Conservation (phyloP, 2,797 vertebrate species). For the Acrossocheilus fasciatus region DNA sequence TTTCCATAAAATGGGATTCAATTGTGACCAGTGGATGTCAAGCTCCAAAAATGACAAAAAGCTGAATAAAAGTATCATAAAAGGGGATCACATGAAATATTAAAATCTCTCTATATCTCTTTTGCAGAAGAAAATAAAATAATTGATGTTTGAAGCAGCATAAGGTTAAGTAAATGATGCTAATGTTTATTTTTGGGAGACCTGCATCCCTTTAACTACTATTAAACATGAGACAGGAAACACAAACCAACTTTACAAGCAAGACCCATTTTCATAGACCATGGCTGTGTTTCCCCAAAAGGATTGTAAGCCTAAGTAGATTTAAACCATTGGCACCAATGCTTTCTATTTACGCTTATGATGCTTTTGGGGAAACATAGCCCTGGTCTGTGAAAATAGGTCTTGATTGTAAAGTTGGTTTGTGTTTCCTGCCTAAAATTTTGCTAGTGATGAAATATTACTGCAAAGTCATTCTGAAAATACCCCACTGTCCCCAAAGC, state of each 20-base stretch:
- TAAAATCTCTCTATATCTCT: background rate
- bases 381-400: background rate
- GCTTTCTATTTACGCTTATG: background rate
- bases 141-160: background rate
- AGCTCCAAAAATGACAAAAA: background rate
- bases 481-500: constrained; percentile 42
- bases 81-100: background rate
- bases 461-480: constrained; percentile 26
- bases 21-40: background rate
- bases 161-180: background rate
- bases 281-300: background rate
- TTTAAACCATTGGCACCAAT: background rate
- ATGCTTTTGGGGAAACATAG: background rate
- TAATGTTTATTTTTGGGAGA: background rate
- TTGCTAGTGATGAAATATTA: constrained; percentile 21
- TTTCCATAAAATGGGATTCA: background rate
- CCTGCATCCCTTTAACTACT: background rate
- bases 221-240: background rate
- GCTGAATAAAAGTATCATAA: background rate
- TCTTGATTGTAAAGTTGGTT: constrained; percentile 7
- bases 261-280: background rate
- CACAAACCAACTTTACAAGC: background rate
- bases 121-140: background rate
- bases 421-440: constrained; percentile 5
- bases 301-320: background rate